phyloP scores from a whole-genome alignment of 2,113 vertebrate species.

The Myrmecobius fasciatus region DNA sequence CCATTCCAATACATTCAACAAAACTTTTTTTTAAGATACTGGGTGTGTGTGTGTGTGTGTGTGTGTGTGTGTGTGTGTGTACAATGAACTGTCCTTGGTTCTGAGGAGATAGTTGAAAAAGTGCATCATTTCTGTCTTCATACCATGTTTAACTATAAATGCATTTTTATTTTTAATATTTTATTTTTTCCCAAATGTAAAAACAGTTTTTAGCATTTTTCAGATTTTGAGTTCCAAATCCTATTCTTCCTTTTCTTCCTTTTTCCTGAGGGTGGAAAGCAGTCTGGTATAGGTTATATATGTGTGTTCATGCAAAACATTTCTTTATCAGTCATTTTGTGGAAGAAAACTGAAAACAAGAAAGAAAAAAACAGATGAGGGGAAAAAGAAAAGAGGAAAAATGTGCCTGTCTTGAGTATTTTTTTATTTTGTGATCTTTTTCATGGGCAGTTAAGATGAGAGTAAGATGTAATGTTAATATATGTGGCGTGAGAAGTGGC shows the following conservation, averaged over 20 bases:
- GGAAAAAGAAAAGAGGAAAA: too few species aligned
- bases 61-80: too few species aligned
- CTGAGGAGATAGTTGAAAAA: background rate
- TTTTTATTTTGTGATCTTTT: background rate
- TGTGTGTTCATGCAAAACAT: background rate
- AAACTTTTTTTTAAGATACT: background rate
- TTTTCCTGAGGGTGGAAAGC: background rate
- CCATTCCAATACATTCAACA: background rate
- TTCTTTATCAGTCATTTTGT: background rate
- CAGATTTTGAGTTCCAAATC: background rate
- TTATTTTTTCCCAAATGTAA: background rate
- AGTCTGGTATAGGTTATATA: background rate
- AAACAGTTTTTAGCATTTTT: background rate
- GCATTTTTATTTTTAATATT: background rate
- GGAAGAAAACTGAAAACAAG: background rate
- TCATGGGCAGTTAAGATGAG: too few species aligned
- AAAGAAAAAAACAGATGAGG: too few species aligned
- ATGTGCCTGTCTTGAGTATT: background rate
- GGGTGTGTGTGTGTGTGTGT: too few species aligned
- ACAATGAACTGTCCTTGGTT: background rate
- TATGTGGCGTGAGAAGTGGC: background rate
- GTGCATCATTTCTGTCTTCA: background rate
- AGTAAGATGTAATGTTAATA: background rate
- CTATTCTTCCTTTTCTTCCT: background rate
- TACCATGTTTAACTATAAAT: background rate